These are phyloP conservation scores for Pinna nobilis DNA, from an alignment of 1,140 invertebrate species.

Conservation along the genomic window DNA sequence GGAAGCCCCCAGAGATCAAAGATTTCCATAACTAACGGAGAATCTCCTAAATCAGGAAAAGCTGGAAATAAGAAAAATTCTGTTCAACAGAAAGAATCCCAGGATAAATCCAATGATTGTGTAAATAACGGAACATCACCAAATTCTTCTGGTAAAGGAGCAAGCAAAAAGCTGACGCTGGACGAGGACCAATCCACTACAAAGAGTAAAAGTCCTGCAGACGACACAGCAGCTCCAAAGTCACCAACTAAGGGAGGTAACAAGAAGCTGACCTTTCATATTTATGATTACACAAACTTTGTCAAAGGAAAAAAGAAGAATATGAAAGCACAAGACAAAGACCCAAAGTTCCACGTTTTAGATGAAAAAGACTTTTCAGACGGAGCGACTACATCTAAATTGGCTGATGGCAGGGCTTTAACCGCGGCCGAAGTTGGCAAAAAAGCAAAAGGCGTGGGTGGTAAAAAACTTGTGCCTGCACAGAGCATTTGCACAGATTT, in stretches of 20 bases:
- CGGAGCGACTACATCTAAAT: too few species aligned
- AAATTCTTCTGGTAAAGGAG: background rate
- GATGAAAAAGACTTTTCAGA: background rate
- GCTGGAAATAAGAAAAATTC: background rate
- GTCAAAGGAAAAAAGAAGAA: background rate
- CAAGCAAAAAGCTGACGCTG: background rate
- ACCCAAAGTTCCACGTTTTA: background rate
- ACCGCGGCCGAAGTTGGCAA: too few species aligned
- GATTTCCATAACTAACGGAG: background rate
- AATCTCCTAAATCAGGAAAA: background rate
- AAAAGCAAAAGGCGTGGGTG: too few species aligned
- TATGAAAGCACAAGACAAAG: background rate
- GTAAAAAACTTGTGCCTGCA: too few species aligned
- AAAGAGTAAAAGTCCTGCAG: background rate
- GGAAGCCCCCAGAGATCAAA: background rate
- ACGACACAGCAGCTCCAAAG: background rate
- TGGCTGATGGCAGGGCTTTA: too few species aligned
- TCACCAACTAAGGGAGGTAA: background rate
- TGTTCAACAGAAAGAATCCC: background rate
- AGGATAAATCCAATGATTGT: too few species aligned
- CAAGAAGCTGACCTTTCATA: slow-evolving; percentile 23
- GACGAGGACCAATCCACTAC: background rate
- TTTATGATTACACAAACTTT: slow-evolving; percentile 14
- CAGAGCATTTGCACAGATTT: too few species aligned
- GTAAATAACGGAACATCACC: background rate